Percentiles rank a stretch among this genome's conserved stretches.
Evolutionary conservation across 2,113 vertebrate species (phyloP).

Genomic region (Tyrannus savana): DNA sequence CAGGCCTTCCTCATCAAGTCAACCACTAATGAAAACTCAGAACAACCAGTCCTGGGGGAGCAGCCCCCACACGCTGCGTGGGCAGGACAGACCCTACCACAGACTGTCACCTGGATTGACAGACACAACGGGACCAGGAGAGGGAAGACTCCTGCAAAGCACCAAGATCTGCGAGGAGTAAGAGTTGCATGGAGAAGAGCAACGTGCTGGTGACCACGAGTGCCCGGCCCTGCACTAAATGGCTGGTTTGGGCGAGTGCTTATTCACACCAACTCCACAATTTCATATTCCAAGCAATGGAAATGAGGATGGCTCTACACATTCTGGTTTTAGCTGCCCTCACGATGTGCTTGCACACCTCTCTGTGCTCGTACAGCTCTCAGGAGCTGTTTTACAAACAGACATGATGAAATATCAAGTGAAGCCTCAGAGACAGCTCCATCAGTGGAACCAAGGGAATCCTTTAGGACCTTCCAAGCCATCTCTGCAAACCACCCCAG

Average conservation of each 20-base stretch:
- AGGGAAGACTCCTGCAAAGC: neutral
- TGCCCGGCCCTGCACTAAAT: neutral
- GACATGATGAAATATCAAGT: neutral
- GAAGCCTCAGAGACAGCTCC: neutral
- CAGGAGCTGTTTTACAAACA: neutral
- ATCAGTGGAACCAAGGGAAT: neutral
- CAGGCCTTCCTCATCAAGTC: neutral
- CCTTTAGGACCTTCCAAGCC: accelerated
- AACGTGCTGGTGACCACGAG: accelerated
- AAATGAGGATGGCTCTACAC: neutral
- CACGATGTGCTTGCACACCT: neutral
- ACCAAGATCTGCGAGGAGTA: neutral
- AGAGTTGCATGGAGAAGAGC: neutral
- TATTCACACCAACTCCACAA: neutral
- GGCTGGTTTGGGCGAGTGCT: neutral
- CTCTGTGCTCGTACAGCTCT: neutral
- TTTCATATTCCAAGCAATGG: neutral
- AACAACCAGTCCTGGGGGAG: accelerated
- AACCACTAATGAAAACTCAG: neutral
- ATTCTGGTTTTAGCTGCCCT: neutral
- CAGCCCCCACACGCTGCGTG: accelerated
- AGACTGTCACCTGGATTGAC: neutral
- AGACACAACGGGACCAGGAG: neutral
- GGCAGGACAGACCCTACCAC: neutral
- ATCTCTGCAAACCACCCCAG: neutral